Percentiles rank a stretch among this genome's conserved stretches.
Evolutionary conservation across 2,113 vertebrate species (phyloP).

Genomic region (Emydura subglobosa): DNA sequence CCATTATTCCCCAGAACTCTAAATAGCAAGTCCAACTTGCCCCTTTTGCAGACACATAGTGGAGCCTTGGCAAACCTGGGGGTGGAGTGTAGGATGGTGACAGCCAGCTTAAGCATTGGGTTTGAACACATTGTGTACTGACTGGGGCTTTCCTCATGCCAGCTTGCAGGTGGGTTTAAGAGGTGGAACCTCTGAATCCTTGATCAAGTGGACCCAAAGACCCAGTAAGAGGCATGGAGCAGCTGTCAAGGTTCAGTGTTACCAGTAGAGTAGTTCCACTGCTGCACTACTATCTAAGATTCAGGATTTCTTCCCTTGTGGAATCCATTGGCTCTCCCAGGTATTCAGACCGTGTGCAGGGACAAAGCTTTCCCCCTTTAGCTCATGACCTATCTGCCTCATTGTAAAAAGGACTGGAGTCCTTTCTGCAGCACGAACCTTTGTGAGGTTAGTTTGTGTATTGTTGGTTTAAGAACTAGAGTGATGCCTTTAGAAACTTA

Average conservation of each 20-base stretch:
- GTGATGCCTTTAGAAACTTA: neutral
- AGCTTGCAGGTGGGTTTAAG: constrained; percentile 11
- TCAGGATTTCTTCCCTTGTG: neutral
- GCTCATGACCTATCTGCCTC: neutral
- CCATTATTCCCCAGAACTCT: constrained; percentile 10
- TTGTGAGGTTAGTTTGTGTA: neutral
- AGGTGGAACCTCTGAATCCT: neutral
- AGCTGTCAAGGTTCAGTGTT: neutral
- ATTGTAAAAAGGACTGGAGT: neutral
- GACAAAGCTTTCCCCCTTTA: neutral
- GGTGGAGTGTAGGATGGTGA: neutral
- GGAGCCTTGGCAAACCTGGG: neutral
- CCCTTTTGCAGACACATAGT: neutral
- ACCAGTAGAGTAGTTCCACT: neutral
- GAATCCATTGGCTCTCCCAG: neutral
- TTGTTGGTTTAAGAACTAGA: neutral
- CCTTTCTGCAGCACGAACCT: neutral
- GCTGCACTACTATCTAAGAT: neutral
- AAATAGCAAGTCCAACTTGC: neutral
- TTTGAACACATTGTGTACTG: constrained; percentile 11
- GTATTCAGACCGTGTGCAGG: neutral
- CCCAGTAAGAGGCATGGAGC: neutral
- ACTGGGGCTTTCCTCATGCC: neutral
- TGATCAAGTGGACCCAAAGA: neutral
- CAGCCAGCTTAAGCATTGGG: constrained; percentile 15